These are phyloP conservation scores for Erpornis zantholeuca DNA, from an alignment of 2,113 vertebrate genomes.

Conservation along the genomic window DNA sequence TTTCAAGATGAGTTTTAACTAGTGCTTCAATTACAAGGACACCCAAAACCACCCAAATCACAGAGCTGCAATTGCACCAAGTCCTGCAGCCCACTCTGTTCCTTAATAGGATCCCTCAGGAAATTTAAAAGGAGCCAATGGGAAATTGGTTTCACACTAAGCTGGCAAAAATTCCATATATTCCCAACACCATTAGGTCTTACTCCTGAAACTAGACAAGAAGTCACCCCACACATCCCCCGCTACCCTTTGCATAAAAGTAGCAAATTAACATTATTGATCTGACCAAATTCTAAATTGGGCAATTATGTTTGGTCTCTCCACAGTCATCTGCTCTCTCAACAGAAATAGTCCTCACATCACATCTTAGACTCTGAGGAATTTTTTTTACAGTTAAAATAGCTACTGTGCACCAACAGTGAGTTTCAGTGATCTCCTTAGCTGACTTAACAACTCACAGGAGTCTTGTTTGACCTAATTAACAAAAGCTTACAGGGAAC, in stretches of 20 bases:
- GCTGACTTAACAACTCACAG: slow-evolving; percentile 56
- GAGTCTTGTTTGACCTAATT: slow-evolving; percentile 61
- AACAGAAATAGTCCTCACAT: slow-evolving; percentile 40
- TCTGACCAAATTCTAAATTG: slow-evolving; percentile 12
- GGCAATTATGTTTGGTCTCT: slow-evolving; percentile 20
- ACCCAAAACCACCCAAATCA: background rate
- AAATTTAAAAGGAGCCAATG: background rate
- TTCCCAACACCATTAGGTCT: background rate
- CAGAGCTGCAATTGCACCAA: background rate
- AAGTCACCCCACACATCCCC: background rate
- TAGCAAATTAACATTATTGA: background rate
- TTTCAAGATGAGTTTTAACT: background rate
- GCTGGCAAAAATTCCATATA: background rate
- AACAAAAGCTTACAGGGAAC: slow-evolving; percentile 33
- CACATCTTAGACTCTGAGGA: slow-evolving; percentile 37
- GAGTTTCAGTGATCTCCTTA: slow-evolving; percentile 33
- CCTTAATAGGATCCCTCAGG: background rate
- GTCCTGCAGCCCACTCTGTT: background rate
- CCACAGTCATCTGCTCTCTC: slow-evolving; percentile 4
- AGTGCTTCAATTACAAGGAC: background rate
- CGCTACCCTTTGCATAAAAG: background rate
- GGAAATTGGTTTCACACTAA: background rate
- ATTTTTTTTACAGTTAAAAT: slow-evolving; percentile 39
- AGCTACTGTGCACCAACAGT: slow-evolving; percentile 21
- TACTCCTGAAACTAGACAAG: background rate